These are phyloP conservation scores for Phoebastria nigripes DNA, from an alignment of 2,797 vertebrate genomes.

Conservation along the genomic window DNA sequence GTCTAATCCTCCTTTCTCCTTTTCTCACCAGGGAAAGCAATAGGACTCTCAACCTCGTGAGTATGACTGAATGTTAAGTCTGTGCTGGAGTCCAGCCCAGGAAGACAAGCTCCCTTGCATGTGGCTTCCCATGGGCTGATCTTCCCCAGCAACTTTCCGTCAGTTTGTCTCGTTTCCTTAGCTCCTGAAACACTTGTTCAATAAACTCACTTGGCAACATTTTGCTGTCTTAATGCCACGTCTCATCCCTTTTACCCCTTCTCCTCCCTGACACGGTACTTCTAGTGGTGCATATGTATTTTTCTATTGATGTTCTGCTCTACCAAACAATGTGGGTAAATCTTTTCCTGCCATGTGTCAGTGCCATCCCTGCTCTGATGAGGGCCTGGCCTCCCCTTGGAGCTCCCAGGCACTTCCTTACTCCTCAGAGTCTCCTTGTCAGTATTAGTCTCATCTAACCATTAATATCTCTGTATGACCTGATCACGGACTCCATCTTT, in stretches of 20 bases:
- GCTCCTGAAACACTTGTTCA: constrained; percentile 1
- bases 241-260: background rate
- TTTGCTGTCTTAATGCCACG: background rate
- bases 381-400: background rate
- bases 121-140: background rate
- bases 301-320: background rate
- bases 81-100: background rate
- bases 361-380: background rate
- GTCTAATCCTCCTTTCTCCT: background rate
- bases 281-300: background rate
- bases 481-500: background rate
- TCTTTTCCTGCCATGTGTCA: background rate
- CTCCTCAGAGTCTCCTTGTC: background rate
- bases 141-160: background rate
- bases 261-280: rapidly evolving
- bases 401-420: background rate
- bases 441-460: background rate
- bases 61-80: background rate
- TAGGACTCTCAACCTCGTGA: background rate
- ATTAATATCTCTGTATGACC: background rate
- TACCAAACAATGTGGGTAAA: background rate
- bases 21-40: background rate
- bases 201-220: constrained; percentile 41
- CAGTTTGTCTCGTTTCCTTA: background rate
- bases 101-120: background rate